phyloP scores from a whole-genome alignment of 2,113 vertebrate species.

The Callipepla squamata region DNA sequence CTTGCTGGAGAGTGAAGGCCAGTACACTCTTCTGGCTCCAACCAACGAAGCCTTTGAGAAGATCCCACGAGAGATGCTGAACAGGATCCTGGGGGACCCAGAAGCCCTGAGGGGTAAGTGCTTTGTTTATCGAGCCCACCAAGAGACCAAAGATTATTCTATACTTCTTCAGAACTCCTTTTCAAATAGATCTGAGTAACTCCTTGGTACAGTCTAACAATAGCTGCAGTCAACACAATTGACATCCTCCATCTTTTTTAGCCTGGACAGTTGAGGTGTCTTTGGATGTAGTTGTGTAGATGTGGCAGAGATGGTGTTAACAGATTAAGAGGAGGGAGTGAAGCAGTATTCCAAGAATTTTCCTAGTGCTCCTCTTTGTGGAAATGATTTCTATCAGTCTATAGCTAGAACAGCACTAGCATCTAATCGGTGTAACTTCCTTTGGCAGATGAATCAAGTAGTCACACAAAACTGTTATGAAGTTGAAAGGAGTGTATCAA shows the following conservation, averaged over 20 bases:
- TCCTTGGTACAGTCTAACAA: background rate
- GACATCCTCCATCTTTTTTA: background rate
- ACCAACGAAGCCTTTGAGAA: conserved; percentile 96
- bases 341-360: background rate
- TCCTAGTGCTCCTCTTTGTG: background rate
- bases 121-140: background rate
- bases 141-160: background rate
- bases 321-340: background rate
- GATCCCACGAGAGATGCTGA: conserved; percentile 89
- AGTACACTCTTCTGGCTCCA: conserved; percentile 93
- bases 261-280: background rate
- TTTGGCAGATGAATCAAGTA: fast-evolving
- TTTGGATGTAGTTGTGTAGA: background rate
- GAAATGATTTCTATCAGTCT: background rate
- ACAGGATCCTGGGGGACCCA: conserved; percentile 93
- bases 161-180: background rate
- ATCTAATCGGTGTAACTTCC: background rate
- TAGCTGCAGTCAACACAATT: background rate
- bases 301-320: background rate
- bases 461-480: background rate
- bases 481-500: background rate
- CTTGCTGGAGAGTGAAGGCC: conserved; percentile 85
- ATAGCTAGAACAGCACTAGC: background rate
- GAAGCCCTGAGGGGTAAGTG: conserved; percentile 89
- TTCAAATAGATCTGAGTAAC: background rate